Evolutionary conservation across 2,888 invertebrate genomes (phyloP), one percentile per base, ranked within the genome.

Genomic region (Caenorhabditis wallacei): DNA sequence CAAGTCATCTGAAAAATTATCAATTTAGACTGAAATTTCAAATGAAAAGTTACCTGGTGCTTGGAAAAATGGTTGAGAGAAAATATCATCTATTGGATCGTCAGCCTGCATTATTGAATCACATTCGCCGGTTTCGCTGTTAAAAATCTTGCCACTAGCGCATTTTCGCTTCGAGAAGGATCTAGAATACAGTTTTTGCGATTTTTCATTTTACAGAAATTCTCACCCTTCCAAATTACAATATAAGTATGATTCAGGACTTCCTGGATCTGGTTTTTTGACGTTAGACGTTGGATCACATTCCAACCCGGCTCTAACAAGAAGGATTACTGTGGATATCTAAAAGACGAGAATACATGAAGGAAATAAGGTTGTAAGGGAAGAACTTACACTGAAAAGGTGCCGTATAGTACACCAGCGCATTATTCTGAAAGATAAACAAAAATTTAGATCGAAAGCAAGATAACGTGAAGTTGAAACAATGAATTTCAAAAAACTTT

Each of bases 1-100:
- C 46, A 91, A 84, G 70, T 91, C 91, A 79, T 91, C 91, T 90
- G 20, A n/a, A n/a, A n/a, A n/a, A n/a, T n/a, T n/a, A n/a, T n/a
- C n/a, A n/a, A n/a, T n/a, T n/a, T n/a, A n/a, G n/a, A n/a, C n/a
- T n/a, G n/a, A n/a, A n/a, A n/a, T n/a, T n/a, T n/a, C n/a, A 35
- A 35, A 7, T 35, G 35, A 43, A 43, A 13, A 11, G 2, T 13
- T 43, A 88, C 88, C 90, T 24, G 91, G 91, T 8, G 91, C 91
- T 74, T 91, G 91, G 78, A 89, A 91, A 54, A 90, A 91, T 4
- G 91, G 89, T 54, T 87, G 84, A 7, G 89, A 84, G 59, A 91
- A 78, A 43, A 89, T 87, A 71, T 89, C 91, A 43, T 88, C 87
- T 8, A 75, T 72, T 18, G 85, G 84, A 56, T 81, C 80, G 68